phyloP scores from a whole-genome alignment of 2,113 vertebrate species.

The Corythaixoides concolor region DNA sequence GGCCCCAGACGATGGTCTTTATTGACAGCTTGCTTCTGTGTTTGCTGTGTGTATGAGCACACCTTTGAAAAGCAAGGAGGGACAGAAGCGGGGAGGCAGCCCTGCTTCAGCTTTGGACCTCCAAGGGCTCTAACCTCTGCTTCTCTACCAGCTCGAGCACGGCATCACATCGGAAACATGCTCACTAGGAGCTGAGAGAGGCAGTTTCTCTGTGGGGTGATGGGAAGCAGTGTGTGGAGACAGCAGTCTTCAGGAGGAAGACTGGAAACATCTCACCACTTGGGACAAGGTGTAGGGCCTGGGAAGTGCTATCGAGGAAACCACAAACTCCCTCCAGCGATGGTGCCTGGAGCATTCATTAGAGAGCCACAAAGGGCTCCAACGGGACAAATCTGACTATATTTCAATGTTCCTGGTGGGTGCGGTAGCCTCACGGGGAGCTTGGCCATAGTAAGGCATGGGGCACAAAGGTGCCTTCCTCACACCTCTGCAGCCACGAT shows the following conservation, averaged over 20 bases:
- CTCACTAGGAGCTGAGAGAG: background rate
- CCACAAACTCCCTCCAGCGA: background rate
- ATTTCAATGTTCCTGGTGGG: background rate
- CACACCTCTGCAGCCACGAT: background rate
- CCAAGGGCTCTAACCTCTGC: background rate
- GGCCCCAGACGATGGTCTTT: background rate
- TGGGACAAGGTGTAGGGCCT: background rate
- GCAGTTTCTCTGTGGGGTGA: rapidly evolving
- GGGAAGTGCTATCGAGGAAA: background rate
- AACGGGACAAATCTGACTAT: background rate
- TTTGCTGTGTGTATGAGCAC: rapidly evolving
- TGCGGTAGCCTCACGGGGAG: background rate
- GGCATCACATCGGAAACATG: background rate
- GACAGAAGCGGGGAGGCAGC: background rate
- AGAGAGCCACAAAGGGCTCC: background rate
- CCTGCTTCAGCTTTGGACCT: background rate
- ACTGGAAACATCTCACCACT: background rate
- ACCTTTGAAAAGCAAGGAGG: background rate
- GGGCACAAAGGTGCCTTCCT: background rate
- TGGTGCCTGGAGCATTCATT: background rate
- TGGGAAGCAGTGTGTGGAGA: background rate
- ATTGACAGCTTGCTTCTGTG: background rate
- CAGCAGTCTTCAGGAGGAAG: background rate
- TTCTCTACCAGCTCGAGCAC: background rate
- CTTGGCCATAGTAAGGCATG: background rate